phyloP scores from a whole-genome alignment of 35 echinoderm and acorn worm genomes.

The Eucidaris tribuloides region DNA sequence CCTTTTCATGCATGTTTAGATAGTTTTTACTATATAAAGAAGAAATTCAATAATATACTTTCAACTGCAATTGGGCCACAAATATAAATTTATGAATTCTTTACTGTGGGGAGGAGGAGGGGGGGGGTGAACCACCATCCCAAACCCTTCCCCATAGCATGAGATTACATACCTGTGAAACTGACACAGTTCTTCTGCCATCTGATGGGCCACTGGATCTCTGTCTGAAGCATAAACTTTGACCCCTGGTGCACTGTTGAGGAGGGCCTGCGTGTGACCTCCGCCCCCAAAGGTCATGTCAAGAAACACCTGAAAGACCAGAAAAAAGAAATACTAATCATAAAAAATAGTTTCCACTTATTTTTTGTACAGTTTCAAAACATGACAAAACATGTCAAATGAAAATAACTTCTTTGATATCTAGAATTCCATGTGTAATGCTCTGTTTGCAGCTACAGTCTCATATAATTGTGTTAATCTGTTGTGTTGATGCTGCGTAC shows the following conservation, averaged over 20 bases:
- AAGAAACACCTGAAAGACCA: slow-evolving; percentile 39
- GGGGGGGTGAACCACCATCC: no score
- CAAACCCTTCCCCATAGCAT: no score
- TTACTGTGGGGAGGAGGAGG: no score
- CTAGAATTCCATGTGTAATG: neutral
- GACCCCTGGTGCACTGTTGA: slow-evolving; percentile 19
- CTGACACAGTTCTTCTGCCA: slow-evolving; percentile 49
- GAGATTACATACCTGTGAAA: slow-evolving; percentile 64
- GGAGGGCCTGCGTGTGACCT: slow-evolving; percentile 73
- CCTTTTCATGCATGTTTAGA: no score
- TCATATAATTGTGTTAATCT: no score
- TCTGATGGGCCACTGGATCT: slow-evolving; percentile 64
- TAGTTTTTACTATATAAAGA: no score
- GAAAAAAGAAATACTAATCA: neutral
- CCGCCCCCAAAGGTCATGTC: slow-evolving; percentile 87
- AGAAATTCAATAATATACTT: no score
- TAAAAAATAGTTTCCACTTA: neutral
- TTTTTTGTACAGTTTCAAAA: neutral
- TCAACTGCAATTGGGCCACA: no score
- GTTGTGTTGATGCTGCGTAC: no score
- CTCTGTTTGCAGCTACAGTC: neutral
- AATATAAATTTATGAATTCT: no score
- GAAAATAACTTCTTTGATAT: neutral
- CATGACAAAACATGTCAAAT: neutral
- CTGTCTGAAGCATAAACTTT: slow-evolving; percentile 68